Percentiles rank a stretch among this genome's conserved stretches.
These are phyloP conservation scores for Grammomys dolichurus DNA, from an alignment of 2,113 vertebrate species.

Conservation along the genomic window DNA sequence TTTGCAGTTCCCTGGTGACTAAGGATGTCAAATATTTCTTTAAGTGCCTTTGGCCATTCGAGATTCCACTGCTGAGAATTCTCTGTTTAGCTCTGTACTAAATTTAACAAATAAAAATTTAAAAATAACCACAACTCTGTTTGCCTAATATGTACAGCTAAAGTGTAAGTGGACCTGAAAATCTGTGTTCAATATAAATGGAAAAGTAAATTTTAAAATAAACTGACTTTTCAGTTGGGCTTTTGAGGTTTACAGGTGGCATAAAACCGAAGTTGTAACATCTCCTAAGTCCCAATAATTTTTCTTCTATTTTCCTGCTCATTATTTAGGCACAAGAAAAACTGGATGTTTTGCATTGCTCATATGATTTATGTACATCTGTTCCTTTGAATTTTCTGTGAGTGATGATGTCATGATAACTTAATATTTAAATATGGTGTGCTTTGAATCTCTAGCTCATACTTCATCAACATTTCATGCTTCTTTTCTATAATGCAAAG, in stretches of 20 bases:
- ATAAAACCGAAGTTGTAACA: not conserved
- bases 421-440: not conserved
- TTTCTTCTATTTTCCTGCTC: not conserved
- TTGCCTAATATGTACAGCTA: not conserved
- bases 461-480: constrained; percentile 23
- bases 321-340: not conserved
- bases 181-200: not conserved
- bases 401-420: not conserved
- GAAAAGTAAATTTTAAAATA: not conserved
- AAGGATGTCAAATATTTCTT: no score
- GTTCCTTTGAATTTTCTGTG: not conserved
- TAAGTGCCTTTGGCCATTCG: no score
- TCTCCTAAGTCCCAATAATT: not conserved
- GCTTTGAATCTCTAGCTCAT: not conserved
- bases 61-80: not conserved
- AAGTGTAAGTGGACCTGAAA: not conserved
- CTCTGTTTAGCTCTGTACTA: not conserved
- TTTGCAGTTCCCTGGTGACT: no score
- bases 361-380: not conserved
- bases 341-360: not conserved
- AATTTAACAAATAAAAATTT: not conserved
- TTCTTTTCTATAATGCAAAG: constrained; percentile 24
- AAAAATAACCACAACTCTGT: not conserved
- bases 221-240: not conserved
- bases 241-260: not conserved